A percentile compares a stretch with the other conserved stretches of the same genome.
phyloP scores from a whole-genome alignment of 2,797 vertebrate species.

The Mormyrops attenuatus region DNA sequence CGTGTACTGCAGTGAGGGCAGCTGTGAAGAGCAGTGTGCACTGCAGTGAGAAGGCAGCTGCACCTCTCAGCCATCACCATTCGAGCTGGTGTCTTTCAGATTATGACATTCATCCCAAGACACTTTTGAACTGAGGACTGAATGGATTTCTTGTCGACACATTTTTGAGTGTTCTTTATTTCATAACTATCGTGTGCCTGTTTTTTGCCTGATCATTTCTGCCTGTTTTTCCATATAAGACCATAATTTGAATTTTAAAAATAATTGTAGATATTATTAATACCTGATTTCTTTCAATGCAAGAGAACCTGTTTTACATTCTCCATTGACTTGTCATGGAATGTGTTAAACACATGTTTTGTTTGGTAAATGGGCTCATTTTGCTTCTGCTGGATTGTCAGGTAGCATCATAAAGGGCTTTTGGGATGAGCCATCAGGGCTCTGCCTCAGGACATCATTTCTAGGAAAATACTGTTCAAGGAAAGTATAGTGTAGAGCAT shows the following conservation, averaged over 20 bases:
- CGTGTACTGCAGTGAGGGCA: conserved; percentile 46
- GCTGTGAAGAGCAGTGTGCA: not conserved
- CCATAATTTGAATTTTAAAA: not conserved
- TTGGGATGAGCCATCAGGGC: not conserved
- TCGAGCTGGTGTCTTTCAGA: not conserved
- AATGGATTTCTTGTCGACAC: not conserved
- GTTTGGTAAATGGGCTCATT: not conserved
- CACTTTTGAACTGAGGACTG: not conserved
- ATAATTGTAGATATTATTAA: not conserved
- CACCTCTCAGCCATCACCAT: not conserved
- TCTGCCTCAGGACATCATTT: not conserved
- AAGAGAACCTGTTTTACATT: not conserved
- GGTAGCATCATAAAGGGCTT: not conserved
- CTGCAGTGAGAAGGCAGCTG: conserved; percentile 45
- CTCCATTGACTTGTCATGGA: not conserved
- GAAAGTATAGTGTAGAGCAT: not conserved
- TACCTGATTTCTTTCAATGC: not conserved
- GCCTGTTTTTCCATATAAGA: not conserved
- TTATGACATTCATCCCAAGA: not conserved
- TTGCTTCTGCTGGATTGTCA: not conserved
- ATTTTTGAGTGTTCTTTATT: not conserved
- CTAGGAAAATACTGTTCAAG: not conserved
- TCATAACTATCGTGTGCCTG: not conserved
- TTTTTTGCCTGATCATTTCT: not conserved
- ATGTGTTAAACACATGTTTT: not conserved